Evolutionary conservation across 1,140 invertebrate species (phyloP), one percentile per base, ranked within the genome.

Genomic region (Microvelia longipes): DNA sequence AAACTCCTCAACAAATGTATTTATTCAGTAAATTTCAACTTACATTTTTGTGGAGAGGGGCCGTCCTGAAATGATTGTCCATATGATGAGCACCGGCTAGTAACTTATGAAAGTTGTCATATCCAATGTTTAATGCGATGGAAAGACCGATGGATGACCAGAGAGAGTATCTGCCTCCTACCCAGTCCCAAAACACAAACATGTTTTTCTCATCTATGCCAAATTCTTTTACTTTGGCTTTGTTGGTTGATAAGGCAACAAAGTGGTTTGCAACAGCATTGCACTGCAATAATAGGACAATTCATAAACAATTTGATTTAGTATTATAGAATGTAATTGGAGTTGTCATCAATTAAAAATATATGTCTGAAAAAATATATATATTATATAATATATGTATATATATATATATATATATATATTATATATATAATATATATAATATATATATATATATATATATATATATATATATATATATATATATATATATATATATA

Each of bases 131-230:
- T 11, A 98, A 81, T 28, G 90, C 91, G 80, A 99, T 98, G 1
- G 96, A 97, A 5, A 99, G 81, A 63, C 98, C 96, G 82, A 99
- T 98, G 2, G 97, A 96, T 0, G 96, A 98, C 96, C 96, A 99
- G 1, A 98, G 81, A 0, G 96, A 98, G 79, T 97, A 98, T 35
- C 71, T 86, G 74, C 97, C 98, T 66, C 97, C 98, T 70, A 99
- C 97, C 95, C 96, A 99, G 82, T 99, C 97, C 97, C 98, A 99
- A 80, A 99, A 99, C 66, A 90, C 95, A 84, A 99, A 99, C 94
- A 99, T 99, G 78, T 99, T 99, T 70, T 90, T 88, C 73, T 92
- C 86, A 79, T 97, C 90, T 75, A 99, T 99, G 27, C 98, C 98
- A 82, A 99, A 99, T 70, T 93, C 94, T 29, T 88, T 91, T 0